Base-by-base conservation (phyloP, 2,113 vertebrate genomes). In the Syrrhaptes paradoxus region DNA sequence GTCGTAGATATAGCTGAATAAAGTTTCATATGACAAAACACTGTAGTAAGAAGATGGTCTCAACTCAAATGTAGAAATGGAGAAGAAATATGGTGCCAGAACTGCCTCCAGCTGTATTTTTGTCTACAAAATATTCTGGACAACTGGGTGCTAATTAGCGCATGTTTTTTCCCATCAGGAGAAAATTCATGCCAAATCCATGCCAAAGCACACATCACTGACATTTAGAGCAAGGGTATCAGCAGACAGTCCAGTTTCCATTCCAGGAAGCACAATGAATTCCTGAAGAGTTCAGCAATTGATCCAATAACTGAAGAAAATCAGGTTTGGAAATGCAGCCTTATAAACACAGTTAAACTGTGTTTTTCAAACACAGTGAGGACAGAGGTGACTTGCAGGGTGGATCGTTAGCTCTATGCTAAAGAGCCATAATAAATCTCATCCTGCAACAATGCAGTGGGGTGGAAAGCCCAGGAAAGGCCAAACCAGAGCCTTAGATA, bases 131-230 rank as follows among this genome's bases (percentile, higher is more conserved):
- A 89, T 6, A 11, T 85, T 86, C 4, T 2, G 84, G 90, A 24
- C 65, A 91, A 93, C 91, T 54, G 73, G 38, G 48, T 96, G 70
- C 79, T 95, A 73, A 87, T 96, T 94, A 96, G 76, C 66, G 86
- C 9, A 17, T 7, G 2, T 32, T 84, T 67, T 91, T 78, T 13
- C 49, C 46, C 16, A 77, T 77, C 49, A 65, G 76, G 92, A 95
- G 91, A 87, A 77, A 90, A 94, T 67, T 55, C 63, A 81, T 65
- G 84, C 48, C 5, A 67, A 71, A 67, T 26, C 57, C 8, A 4
- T 89, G 94, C 73, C 91, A 93, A 92, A 87, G 83, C 66, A 90
- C 80, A 63, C 57, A 78, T 87, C 52, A 28, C 29, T 67, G 61
- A 87, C 70, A 75, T 81, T 84, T 19, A 85, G n/a, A 93, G 73